Conservation (phyloP, 2,113 vertebrate species). For the Protobothrops mucrosquamatus region DNA sequence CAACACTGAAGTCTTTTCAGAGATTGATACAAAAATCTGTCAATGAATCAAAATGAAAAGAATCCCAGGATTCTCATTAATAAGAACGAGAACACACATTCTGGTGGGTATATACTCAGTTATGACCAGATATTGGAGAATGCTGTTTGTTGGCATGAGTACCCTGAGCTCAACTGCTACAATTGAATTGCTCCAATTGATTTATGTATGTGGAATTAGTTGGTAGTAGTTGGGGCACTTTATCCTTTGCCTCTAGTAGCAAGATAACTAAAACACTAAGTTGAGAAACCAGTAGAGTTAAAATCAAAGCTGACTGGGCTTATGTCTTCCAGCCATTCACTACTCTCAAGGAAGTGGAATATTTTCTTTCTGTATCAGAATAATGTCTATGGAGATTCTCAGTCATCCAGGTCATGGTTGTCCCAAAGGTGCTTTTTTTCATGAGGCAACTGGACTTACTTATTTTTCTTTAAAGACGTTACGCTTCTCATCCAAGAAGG, state of each 20-base stretch:
- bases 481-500: no score
- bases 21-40: neutral
- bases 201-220: neutral
- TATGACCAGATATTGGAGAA: neutral
- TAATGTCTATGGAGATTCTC: neutral
- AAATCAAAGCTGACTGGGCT: neutral
- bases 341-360: neutral
- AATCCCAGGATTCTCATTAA: neutral
- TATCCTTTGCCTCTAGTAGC: neutral
- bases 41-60: neutral
- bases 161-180: neutral
- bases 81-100: neutral
- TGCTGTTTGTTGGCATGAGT: neutral
- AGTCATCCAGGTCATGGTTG: no score
- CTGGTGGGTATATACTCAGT: neutral
- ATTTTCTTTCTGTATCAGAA: neutral
- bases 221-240: neutral
- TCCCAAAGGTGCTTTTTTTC: no score
- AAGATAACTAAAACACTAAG: neutral
- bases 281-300: neutral
- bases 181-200: neutral
- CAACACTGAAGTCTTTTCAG: neutral
- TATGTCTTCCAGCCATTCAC: neutral
- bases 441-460: no score
- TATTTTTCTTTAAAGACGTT: no score